Evolutionary conservation across 2,888 invertebrate genomes (phyloP).

Genomic region (Leucoptera coffeella): DNA sequence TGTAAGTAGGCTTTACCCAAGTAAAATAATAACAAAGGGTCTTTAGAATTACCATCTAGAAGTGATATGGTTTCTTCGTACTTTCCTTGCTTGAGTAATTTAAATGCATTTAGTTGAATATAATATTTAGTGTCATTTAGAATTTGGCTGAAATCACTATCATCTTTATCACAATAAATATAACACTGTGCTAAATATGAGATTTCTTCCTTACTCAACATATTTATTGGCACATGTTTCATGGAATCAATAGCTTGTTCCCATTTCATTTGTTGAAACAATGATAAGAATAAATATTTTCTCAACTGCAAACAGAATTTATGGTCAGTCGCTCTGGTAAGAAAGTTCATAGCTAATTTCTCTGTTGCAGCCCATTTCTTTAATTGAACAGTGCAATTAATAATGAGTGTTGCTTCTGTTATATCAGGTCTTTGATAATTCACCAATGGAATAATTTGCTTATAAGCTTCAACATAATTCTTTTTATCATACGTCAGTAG

Average conservation of each 20-base stretch:
- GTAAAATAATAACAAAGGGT: slow-evolving; percentile 50
- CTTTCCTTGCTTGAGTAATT: slow-evolving; percentile 38
- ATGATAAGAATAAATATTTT: slow-evolving; percentile 22
- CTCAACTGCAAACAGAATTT: slow-evolving; percentile 16
- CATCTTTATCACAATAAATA: slow-evolving; percentile 22
- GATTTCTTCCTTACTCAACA: slow-evolving; percentile 18
- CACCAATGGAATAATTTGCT: slow-evolving; percentile 31
- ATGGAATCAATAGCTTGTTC: slow-evolving; percentile 32
- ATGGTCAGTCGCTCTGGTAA: slow-evolving; percentile 23
- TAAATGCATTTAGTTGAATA: slow-evolving; percentile 39
- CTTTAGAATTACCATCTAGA: slow-evolving; percentile 27
- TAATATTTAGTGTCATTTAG: slow-evolving; percentile 18
- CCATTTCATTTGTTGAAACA: slow-evolving; percentile 43
- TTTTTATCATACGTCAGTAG: slow-evolving; percentile 45
- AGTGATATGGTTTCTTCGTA: slow-evolving; percentile 49
- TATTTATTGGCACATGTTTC: slow-evolving; percentile 17
- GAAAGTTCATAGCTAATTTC: slow-evolving; percentile 30
- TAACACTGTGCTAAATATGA: slow-evolving; percentile 25
- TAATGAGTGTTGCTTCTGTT: slow-evolving; percentile 27
- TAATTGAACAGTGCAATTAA: slow-evolving; percentile 29
- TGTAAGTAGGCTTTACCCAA: slow-evolving; percentile 58
- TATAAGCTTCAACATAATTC: slow-evolving; percentile 50
- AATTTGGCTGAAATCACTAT: slow-evolving; percentile 16
- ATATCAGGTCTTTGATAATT: slow-evolving; percentile 29
- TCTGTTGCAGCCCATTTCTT: slow-evolving; percentile 34